Percentiles rank a stretch among this genome's conserved stretches.
These are phyloP conservation scores for Jaculus jaculus DNA, from an alignment of 2,113 vertebrate species.

Conservation along the genomic window DNA sequence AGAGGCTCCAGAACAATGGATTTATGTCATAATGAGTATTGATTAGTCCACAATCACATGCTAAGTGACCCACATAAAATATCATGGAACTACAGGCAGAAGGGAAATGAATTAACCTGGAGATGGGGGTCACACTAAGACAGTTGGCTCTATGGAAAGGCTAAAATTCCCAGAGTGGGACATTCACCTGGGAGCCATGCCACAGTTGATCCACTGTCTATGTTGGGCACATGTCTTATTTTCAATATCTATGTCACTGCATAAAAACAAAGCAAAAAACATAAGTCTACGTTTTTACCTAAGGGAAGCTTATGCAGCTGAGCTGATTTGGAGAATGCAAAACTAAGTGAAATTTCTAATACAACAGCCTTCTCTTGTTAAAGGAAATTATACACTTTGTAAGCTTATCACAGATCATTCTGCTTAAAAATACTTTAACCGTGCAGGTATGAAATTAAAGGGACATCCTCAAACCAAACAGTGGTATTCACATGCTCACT, in stretches of 20 bases:
- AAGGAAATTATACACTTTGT: not conserved
- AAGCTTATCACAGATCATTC: constrained; percentile 37
- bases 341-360: constrained; percentile 55
- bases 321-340: not conserved
- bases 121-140: constrained; percentile 67
- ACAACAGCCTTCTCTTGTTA: not conserved
- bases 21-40: constrained; percentile 69
- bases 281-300: not conserved
- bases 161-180: constrained; percentile 43
- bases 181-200: constrained; percentile 44
- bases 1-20: constrained; percentile 35
- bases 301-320: not conserved
- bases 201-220: constrained; percentile 21
- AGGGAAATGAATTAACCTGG: constrained; percentile 79
- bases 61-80: constrained; percentile 71
- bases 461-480: constrained; percentile 56
- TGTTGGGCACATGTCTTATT: not conserved
- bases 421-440: constrained; percentile 41
- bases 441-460: constrained; percentile 50
- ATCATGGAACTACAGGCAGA: constrained; percentile 61
- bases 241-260: not conserved
- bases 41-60: constrained; percentile 55
- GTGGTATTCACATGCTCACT: constrained; percentile 63
- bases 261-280: not conserved
- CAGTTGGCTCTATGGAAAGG: constrained; percentile 53